These are phyloP conservation scores for Potorous gilbertii DNA, from an alignment of 2,797 vertebrate species.

Conservation along the genomic window DNA sequence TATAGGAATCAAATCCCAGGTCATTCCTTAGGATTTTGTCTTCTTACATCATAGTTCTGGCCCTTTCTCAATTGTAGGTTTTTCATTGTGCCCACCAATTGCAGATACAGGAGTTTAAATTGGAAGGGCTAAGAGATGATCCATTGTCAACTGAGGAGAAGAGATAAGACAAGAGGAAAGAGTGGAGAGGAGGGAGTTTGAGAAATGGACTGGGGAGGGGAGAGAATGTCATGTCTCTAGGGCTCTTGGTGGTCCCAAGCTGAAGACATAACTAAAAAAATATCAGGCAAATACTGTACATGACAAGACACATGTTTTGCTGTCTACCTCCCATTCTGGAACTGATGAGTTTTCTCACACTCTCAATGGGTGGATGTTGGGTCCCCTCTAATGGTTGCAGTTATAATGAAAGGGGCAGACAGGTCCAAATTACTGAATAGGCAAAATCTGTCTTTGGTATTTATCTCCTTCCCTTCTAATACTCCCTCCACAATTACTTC, in stretches of 20 bases:
- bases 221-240: background rate
- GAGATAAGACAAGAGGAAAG: background rate
- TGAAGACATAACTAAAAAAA: background rate
- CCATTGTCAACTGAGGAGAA: background rate
- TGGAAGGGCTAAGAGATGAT: background rate
- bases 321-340: background rate
- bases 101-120: background rate
- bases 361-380: background rate
- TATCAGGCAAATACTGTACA: background rate
- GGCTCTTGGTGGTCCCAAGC: background rate
- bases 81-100: background rate
- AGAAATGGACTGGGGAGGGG: background rate
- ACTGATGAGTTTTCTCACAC: background rate
- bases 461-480: background rate
- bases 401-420: background rate
- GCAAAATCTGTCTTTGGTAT: background rate
- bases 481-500: slow-evolving; percentile 1
- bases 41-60: background rate
- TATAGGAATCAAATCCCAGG: background rate
- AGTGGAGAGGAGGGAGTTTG: background rate
- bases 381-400: background rate
- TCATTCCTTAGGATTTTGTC: background rate
- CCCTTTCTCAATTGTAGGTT: background rate
- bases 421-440: background rate
- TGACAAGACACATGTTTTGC: background rate